A percentile compares a stretch with the other conserved stretches of the same genome.
These are phyloP conservation scores for Cataglyphis altisquamis DNA, from an alignment of 2,888 invertebrate species.

Conservation along the genomic window DNA sequence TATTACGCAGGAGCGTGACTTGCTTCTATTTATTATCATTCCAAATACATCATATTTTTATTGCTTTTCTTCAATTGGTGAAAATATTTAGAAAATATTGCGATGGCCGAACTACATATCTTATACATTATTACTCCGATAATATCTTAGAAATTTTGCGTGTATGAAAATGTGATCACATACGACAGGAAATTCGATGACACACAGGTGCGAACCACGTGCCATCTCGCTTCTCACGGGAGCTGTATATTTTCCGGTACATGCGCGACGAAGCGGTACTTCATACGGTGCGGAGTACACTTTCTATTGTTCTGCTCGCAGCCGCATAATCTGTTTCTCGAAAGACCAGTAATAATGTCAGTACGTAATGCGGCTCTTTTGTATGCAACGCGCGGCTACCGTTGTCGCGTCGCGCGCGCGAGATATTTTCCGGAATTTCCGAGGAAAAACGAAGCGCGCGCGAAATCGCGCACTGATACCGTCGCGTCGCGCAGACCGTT, in stretches of 20 bases:
- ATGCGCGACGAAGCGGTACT: constrained; percentile 20
- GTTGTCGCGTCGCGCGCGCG: constrained; percentile 20
- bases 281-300: constrained; percentile 24
- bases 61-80: not conserved
- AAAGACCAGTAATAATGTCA: constrained; percentile 41
- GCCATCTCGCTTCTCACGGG: constrained; percentile 14
- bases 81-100: not conserved
- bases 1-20: not conserved
- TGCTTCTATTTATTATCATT: not conserved
- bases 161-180: constrained; percentile 4
- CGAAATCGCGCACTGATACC: constrained; percentile 37
- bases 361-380: constrained; percentile 51
- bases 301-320: constrained; percentile 47
- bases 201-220: constrained; percentile 14
- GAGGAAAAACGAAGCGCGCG: constrained; percentile 40
- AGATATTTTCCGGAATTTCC: constrained; percentile 57
- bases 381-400: constrained; percentile 44
- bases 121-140: not conserved
- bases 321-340: constrained; percentile 51
- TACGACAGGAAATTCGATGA: constrained; percentile 19
- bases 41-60: not conserved
- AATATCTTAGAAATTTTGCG: constrained; percentile 23
- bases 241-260: constrained; percentile 44
- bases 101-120: not conserved
- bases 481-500: not conserved